phyloP scores from a whole-genome alignment of 1,140 invertebrate species.

The Lordiphosa collinella region DNA sequence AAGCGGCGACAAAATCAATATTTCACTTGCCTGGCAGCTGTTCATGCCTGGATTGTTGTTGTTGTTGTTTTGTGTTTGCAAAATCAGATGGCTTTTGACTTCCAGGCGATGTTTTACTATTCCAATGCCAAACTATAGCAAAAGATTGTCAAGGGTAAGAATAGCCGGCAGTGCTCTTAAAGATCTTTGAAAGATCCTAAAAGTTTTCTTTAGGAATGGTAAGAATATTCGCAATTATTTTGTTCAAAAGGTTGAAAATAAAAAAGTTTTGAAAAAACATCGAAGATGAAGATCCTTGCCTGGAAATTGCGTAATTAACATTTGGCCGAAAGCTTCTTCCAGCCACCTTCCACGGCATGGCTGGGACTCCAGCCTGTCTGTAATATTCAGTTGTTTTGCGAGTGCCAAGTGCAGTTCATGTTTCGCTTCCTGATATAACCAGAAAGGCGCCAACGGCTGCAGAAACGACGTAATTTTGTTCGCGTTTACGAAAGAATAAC shows the following conservation, averaged over 20 bases:
- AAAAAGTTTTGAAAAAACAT: no score
- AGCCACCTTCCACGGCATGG: slow-evolving; percentile 29
- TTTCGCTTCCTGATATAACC: no score
- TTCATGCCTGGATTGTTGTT: slow-evolving; percentile 16
- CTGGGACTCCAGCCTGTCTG: slow-evolving; percentile 2
- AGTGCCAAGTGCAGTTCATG: slow-evolving; percentile 27
- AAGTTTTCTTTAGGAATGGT: no score
- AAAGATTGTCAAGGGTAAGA: no score
- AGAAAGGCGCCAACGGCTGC: no score
- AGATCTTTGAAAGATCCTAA: no score
- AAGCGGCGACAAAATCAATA: slow-evolving; percentile 52
- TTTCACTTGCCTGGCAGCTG: slow-evolving; percentile 54
- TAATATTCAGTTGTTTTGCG: slow-evolving; percentile 20
- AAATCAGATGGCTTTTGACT: slow-evolving; percentile 48
- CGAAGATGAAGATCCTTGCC: not conserved
- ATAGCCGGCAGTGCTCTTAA: no score
- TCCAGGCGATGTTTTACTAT: slow-evolving; percentile 28
- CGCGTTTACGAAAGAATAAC: no score
- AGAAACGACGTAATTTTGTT: no score
- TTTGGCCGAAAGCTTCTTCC: slow-evolving; percentile 17
- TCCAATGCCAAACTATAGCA: not conserved
- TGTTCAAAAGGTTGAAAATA: no score
- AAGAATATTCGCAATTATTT: no score
- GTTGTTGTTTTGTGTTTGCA: slow-evolving; percentile 11
- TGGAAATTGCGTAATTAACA: slow-evolving; percentile 60